phyloP scores from a whole-genome alignment of 2,888 invertebrate genomes.

The Cancer borealis region DNA sequence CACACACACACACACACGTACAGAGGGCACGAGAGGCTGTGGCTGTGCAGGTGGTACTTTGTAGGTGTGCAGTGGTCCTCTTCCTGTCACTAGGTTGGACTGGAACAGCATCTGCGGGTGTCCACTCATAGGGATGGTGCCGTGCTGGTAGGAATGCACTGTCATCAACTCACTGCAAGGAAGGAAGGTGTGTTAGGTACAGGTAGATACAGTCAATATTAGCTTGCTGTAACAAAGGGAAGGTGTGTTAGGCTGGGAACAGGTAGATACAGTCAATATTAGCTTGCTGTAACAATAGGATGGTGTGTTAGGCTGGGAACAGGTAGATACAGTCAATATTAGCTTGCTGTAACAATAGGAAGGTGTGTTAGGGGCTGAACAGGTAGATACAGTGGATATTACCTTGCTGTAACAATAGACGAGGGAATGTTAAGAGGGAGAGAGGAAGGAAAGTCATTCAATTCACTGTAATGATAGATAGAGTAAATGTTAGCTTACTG shows the following conservation, averaged over 20 bases:
- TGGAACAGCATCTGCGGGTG: slow-evolving; percentile 76
- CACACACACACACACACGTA: slow-evolving; percentile 36
- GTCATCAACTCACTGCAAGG: slow-evolving; percentile 65
- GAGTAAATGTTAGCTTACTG: too few relatives aligned
- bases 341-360: too few relatives aligned
- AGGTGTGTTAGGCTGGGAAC: background rate
- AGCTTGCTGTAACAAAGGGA: too few relatives aligned
- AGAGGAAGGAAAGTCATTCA: too few relatives aligned
- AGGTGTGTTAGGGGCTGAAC: too few relatives aligned
- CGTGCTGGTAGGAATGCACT: slow-evolving; percentile 67
- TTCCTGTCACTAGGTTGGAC: slow-evolving; percentile 65
- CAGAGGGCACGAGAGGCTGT: slow-evolving; percentile 57
- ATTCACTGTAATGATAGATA: background rate
- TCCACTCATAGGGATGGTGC: slow-evolving; percentile 65
- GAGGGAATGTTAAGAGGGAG: too few relatives aligned
- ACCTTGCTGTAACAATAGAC: too few relatives aligned
- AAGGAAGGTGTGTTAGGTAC: background rate
- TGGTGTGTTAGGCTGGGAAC: too few relatives aligned
- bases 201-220: too few relatives aligned
- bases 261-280: background rate
- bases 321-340: too few relatives aligned
- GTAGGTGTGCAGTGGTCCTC: slow-evolving; percentile 63
- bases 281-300: too few relatives aligned
- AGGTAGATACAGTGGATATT: too few relatives aligned
- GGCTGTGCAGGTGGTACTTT: slow-evolving; percentile 68